Evolutionary conservation across 2,888 invertebrate species (phyloP).

Genomic region (Leptodirus hochenwartii): DNA sequence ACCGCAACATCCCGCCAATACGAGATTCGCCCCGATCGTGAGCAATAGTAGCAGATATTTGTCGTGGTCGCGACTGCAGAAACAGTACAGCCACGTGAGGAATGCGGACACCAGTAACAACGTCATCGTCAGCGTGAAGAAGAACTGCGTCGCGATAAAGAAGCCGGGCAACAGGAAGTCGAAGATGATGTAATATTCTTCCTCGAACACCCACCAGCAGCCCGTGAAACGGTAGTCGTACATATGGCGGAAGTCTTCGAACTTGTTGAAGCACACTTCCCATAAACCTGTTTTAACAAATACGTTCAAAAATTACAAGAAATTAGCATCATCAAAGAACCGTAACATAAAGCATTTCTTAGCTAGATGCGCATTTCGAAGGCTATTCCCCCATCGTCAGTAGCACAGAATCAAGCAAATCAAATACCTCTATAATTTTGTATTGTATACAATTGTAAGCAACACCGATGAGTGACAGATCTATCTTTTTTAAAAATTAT

Average conservation of each 20-base stretch:
- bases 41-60: slow-evolving; percentile 56
- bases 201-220: slow-evolving; percentile 96
- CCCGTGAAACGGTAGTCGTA: slow-evolving; percentile 72
- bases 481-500: no score
- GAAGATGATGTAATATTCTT: slow-evolving; percentile 88
- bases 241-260: slow-evolving; percentile 67
- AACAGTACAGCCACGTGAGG: slow-evolving; percentile 52
- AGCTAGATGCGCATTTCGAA: no score
- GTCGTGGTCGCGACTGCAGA: slow-evolving; percentile 58
- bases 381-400: no score
- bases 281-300: slow-evolving; percentile 89
- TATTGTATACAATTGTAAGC: no score
- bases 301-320: no score
- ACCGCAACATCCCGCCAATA: slow-evolving; percentile 59
- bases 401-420: no score
- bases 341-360: no score
- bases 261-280: slow-evolving; percentile 84
- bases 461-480: no score
- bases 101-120: slow-evolving; percentile 58
- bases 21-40: slow-evolving; percentile 53
- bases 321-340: no score
- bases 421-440: no score
- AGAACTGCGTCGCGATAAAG: slow-evolving; percentile 85
- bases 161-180: slow-evolving; percentile 79
- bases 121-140: slow-evolving; percentile 78